These are phyloP conservation scores for Hozukius guyotensis DNA, from an alignment of 2,797 vertebrate genomes.

Conservation along the genomic window DNA sequence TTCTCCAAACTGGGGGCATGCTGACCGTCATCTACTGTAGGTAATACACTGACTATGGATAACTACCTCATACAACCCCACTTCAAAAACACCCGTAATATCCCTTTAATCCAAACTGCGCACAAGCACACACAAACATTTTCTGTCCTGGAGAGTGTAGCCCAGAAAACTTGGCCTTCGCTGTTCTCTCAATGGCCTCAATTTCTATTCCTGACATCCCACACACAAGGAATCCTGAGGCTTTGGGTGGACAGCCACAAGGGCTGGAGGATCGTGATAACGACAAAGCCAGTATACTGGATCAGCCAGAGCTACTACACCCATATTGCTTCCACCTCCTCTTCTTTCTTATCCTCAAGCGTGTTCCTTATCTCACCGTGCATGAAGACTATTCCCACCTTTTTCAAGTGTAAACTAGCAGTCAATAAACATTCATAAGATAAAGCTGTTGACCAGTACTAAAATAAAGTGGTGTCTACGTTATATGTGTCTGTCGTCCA, in stretches of 20 bases:
- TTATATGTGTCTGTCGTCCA: neutral
- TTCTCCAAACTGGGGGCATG: neutral
- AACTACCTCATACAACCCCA: neutral
- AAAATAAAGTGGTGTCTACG: neutral
- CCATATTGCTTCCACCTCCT: neutral
- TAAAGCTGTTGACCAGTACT: neutral
- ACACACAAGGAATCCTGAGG: slow-evolving; percentile 4
- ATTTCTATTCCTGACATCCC: slow-evolving; percentile 19
- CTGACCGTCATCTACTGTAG: neutral
- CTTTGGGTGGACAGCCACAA: slow-evolving; percentile 13
- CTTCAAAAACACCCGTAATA: neutral
- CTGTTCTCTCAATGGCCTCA: slow-evolving; percentile 6
- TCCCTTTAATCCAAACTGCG: neutral
- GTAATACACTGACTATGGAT: neutral
- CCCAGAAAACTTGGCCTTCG: slow-evolving; percentile 6
- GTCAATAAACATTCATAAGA: neutral
- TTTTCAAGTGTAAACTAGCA: neutral
- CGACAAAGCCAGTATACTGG: neutral
- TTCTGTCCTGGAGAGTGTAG: neutral
- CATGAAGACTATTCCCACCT: neutral
- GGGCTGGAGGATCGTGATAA: slow-evolving; percentile 6
- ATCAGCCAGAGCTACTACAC: slow-evolving; percentile 2
- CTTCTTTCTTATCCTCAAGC: neutral
- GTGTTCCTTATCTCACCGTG: neutral
- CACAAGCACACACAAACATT: neutral